Conservation (phyloP, 2,888 invertebrate genomes). For the Ernsta delagoae region DNA sequence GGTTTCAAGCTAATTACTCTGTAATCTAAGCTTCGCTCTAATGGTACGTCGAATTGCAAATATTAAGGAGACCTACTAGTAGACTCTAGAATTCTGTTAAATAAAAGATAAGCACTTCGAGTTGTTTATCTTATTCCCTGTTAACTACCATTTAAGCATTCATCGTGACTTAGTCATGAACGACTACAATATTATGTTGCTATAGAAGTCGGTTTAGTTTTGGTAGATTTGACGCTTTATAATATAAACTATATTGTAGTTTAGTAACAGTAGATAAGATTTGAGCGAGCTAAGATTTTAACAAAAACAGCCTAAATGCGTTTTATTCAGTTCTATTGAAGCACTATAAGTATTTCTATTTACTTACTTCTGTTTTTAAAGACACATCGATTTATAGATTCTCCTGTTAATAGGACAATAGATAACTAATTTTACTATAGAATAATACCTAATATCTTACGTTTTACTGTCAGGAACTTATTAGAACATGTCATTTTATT, state of each 20-base stretch:
- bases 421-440: too few species aligned
- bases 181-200: slow-evolving; percentile 28
- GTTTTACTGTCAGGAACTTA: too few species aligned
- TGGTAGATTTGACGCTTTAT: background rate
- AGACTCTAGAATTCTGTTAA: slow-evolving; percentile 42
- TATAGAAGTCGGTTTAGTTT: slow-evolving; percentile 14
- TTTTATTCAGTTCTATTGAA: too few species aligned
- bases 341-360: too few species aligned
- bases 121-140: slow-evolving; percentile 42
- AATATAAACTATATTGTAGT: too few species aligned
- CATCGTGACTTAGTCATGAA: slow-evolving; percentile 31
- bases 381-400: too few species aligned
- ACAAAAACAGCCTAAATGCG: too few species aligned
- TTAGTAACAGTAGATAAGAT: background rate
- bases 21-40: slow-evolving; percentile 37
- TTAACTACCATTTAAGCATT: slow-evolving; percentile 37
- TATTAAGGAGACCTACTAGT: slow-evolving; percentile 37
- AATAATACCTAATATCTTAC: too few species aligned
- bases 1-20: slow-evolving; percentile 25
- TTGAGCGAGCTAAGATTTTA: too few species aligned
- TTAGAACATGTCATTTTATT: background rate
- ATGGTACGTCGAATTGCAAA: slow-evolving; percentile 39
- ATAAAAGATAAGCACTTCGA: slow-evolving; percentile 42
- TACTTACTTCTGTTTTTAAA: too few species aligned
- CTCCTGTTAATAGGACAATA: too few species aligned